Conservation (phyloP, 1,140 invertebrate species). For the Drosophila setifemur region DNA sequence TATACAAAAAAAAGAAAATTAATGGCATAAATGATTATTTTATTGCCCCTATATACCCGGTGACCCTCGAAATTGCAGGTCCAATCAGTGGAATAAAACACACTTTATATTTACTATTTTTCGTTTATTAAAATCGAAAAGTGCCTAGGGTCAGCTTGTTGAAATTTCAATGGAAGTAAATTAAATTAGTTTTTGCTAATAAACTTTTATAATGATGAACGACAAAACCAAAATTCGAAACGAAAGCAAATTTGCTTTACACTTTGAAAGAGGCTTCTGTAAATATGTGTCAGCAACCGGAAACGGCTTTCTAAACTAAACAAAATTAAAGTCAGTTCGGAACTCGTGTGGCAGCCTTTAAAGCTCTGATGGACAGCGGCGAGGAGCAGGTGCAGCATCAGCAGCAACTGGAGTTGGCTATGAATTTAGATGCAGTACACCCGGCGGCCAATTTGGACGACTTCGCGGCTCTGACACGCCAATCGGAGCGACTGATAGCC, state of each 20-base stretch:
- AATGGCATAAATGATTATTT: too few relatives aligned
- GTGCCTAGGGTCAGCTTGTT: background rate
- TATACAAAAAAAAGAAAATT: too few relatives aligned
- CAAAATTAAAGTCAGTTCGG: background rate
- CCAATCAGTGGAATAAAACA: background rate
- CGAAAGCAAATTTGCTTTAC: background rate
- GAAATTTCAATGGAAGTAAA: background rate
- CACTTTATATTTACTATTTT: background rate
- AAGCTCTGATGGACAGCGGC: background rate
- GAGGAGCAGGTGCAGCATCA: background rate
- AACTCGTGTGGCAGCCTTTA: background rate
- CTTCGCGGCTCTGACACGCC: background rate
- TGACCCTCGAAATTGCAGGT: background rate
- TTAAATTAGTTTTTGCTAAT: constrained; percentile 1
- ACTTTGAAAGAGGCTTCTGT: background rate
- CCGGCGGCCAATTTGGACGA: background rate
- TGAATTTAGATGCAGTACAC: background rate
- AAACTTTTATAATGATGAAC: background rate
- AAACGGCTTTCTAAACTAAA: background rate
- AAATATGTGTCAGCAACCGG: background rate
- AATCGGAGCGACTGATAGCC: constrained; percentile 25
- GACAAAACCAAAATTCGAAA: background rate
- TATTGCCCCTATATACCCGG: background rate
- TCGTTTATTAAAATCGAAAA: constrained; percentile 10
- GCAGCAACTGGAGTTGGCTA: background rate